Base-by-base conservation (phyloP, 2,888 invertebrate genomes). In the Eudasyphora cyanicolor region DNA sequence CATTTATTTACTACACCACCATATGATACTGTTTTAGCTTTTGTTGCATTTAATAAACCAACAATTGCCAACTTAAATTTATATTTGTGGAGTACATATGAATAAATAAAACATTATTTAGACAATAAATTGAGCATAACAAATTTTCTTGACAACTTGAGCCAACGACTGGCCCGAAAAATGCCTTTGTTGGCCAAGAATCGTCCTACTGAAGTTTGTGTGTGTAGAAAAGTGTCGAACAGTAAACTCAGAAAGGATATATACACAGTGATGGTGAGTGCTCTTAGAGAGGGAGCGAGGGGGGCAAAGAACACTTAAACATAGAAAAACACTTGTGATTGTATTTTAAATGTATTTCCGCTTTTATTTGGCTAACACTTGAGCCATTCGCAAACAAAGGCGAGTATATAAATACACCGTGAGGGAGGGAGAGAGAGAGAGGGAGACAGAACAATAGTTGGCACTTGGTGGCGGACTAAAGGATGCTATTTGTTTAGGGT, bases 291-390 rank as follows among this genome's bases (percentile, higher is more conserved):
- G 45, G 38, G 12, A 45, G 57, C 5, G 49, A 49, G 62, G 29
- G 62, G 17, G 62, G 8, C 62, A 74, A 70, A 73, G 67, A 76
- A 83, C 77, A 49, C 76, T 76, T 67, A 14, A 42, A 79, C 62
- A 84, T 78, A 76, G 78, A 78, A 81, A 81, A 79, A 81, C 81
- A 79, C 84, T 84, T 84, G 76, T 81, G 84, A 81, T 84, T 81
- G 84, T 84, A 84, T 84, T 84, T 84, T 84, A 84, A 84, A 81
- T 79, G 84, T 84, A 84, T 81, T 81, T 84, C 84, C 84, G 84
- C 76, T 84, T 84, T 49, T 84, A 84, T 84, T 84, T 84, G 84
- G 84, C 81, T 78, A 84, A 81, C 84, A 84, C 84, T 84, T 84
- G 67, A 67, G 24, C 67, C 10, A 21, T 42, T 21, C 21, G 14